Base-by-base conservation (phyloP, 2,113 vertebrate species). In the Anoura caudifer region DNA sequence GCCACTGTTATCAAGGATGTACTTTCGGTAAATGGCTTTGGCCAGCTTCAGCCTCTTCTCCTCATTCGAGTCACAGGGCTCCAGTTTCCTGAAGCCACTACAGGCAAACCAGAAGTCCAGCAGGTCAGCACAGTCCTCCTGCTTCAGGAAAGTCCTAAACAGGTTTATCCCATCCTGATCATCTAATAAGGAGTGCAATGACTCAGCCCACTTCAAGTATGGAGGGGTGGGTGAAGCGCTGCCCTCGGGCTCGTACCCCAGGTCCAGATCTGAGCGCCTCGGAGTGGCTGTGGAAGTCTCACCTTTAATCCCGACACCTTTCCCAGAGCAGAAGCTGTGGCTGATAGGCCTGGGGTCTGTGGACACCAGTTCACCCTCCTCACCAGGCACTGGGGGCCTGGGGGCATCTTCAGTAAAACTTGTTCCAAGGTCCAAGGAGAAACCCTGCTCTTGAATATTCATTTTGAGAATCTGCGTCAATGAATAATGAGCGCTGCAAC, bases 101-200 rank as follows among this genome's bases (percentile, higher is more conserved):
- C 99, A 99, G 5, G 99, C 99, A 56, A 99, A 99, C 99, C 99
- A 99, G 98, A 99, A 99, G 98, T 99, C 99, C 98, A 99, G 98
- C 98, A 99, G 97, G 93, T 99, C 99, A 0, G 99, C 99, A 1
- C 99, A 99, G 76, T 98, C 99, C 98, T 99, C 99, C 97, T 99
- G 99, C 97, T 99, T 99, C 95, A 99, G 99, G 98, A 99, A 99
- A 97, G 98, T 99, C 98, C 99, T 98, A 95, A 99, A 99, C 94
- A 99, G 98, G 91, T 99, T 99, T 94, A 99, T 99, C 90, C 99
- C 99, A 8, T 99, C 99, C 96, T 99, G 99, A 97, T 99, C 99
- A 36, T 99, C 99, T 97, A 99, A 98, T 90, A 99, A 98, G 41
- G 99, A 99, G 98, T 99, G 99, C 96, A 99, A 98, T 0, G 99